A percentile compares a stretch with the other conserved stretches of the same genome.
Evolutionary conservation across 2,888 invertebrate species (phyloP).

Genomic region (Mechanitis mazaeus): DNA sequence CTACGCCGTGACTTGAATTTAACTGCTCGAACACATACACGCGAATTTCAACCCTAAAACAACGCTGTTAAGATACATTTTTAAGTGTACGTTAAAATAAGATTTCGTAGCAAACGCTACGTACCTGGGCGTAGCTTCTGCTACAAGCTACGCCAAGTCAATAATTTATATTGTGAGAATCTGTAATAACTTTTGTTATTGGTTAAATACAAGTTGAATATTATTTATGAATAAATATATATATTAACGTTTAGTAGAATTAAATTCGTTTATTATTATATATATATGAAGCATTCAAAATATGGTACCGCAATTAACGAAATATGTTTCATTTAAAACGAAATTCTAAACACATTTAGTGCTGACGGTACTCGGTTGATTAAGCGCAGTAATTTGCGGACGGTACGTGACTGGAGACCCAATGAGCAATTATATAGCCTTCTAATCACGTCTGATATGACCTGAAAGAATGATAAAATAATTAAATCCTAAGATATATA

Average conservation of each 20-base stretch:
- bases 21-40: neutral
- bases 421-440: neutral
- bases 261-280: too few relatives aligned
- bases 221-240: too few relatives aligned
- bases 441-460: neutral
- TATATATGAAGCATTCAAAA: too few relatives aligned
- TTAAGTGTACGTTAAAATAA: neutral
- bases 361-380: conserved; percentile 9
- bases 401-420: conserved; percentile 14
- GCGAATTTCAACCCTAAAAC: neutral
- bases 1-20: neutral
- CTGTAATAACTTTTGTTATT: too few relatives aligned
- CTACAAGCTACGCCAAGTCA: neutral
- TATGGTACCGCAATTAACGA: too few relatives aligned
- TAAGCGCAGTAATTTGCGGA: conserved; percentile 20
- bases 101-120: neutral
- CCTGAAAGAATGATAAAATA: neutral
- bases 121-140: neutral
- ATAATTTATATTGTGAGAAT: too few relatives aligned
- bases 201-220: too few relatives aligned
- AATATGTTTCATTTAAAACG: too few relatives aligned
- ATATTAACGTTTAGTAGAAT: too few relatives aligned
- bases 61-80: neutral
- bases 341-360: neutral
- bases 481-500: too few relatives aligned